Conservation (phyloP, 2,113 vertebrate species). For the Bothrops jararaca region DNA sequence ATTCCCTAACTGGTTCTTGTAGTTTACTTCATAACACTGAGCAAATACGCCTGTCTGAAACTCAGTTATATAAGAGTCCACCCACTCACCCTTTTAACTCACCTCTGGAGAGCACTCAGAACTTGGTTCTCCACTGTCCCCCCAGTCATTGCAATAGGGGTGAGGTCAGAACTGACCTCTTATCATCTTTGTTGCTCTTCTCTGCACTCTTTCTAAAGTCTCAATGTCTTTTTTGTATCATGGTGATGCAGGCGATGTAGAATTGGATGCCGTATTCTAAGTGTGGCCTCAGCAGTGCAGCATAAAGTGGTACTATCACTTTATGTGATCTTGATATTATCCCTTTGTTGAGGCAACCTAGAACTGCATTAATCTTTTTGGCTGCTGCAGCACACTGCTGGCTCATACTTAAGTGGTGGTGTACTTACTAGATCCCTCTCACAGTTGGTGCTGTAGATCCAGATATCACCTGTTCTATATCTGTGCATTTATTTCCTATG, state of each 20-base stretch:
- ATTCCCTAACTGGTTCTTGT: background rate
- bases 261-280: background rate
- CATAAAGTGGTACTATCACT: background rate
- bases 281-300: background rate
- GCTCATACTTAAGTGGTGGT: background rate
- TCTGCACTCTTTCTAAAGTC: background rate
- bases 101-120: background rate
- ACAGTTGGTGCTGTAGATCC: background rate
- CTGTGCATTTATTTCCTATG: background rate
- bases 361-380: background rate
- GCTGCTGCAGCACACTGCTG: background rate
- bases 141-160: background rate
- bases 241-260: background rate
- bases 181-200: background rate
- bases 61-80: background rate
- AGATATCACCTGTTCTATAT: background rate
- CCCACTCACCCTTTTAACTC: background rate
- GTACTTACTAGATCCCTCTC: background rate
- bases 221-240: background rate
- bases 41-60: background rate
- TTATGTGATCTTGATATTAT: background rate
- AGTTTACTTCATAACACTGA: background rate
- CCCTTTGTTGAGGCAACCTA: background rate
- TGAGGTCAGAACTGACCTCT: background rate
- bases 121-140: background rate